A percentile compares a stretch with the other conserved stretches of the same genome.
These are phyloP conservation scores for Crossaster papposus DNA, from an alignment of 53 echinoderm and acorn worm species.

Conservation along the genomic window DNA sequence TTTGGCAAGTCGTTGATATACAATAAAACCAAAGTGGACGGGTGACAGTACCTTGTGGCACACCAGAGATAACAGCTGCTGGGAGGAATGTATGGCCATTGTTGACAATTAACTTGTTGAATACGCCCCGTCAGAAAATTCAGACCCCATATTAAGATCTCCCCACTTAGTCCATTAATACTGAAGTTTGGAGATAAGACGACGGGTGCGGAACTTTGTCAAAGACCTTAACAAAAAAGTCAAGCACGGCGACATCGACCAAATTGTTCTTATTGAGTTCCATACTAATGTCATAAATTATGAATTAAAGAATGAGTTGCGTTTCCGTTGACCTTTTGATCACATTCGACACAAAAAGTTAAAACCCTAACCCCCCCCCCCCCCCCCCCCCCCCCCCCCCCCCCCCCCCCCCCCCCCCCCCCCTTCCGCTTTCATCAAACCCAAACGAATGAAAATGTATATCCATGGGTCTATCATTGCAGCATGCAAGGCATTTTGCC, in stretches of 20 bases:
- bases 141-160: slow-evolving; percentile 41
- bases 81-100: slow-evolving; percentile 55
- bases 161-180: slow-evolving; percentile 37
- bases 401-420: too few species aligned
- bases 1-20: slow-evolving; percentile 41
- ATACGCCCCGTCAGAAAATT: slow-evolving; percentile 46
- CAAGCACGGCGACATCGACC: slow-evolving; percentile 56
- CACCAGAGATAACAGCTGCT: slow-evolving; percentile 27
- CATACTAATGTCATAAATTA: slow-evolving; percentile 38
- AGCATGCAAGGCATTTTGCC: too few species aligned
- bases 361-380: too few species aligned
- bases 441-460: too few species aligned
- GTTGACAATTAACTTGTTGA: slow-evolving; percentile 58
- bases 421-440: too few species aligned
- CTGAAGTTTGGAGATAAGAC: slow-evolving; percentile 27
- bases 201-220: slow-evolving; percentile 59
- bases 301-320: slow-evolving; percentile 57
- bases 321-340: slow-evolving; percentile 58
- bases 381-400: too few species aligned
- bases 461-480: too few species aligned
- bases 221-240: slow-evolving; percentile 70
- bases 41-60: too few species aligned
- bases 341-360: too few species aligned
- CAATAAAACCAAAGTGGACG: slow-evolving; percentile 11
- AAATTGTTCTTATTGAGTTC: slow-evolving; percentile 39